phyloP scores from a whole-genome alignment of 2,888 invertebrate species.

The Diarsia rubi region DNA sequence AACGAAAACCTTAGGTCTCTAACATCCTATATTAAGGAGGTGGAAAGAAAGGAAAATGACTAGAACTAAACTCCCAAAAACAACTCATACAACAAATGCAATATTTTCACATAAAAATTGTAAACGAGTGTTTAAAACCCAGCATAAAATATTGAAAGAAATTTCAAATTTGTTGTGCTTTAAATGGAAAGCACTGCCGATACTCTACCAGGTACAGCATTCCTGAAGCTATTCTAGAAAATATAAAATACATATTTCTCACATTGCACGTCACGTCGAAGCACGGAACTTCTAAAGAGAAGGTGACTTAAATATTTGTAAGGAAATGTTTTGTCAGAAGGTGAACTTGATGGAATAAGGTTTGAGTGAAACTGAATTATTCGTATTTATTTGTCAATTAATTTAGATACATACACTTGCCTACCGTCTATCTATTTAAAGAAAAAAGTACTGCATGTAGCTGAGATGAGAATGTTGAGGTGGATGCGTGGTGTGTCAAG shows the following conservation, averaged over 20 bases:
- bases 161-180: constrained; percentile 46
- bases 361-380: too few relatives aligned
- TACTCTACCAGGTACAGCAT: constrained; percentile 23
- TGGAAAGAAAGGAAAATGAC: background rate
- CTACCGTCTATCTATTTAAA: too few relatives aligned
- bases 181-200: constrained; percentile 32
- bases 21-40: background rate
- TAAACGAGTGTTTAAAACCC: constrained; percentile 8
- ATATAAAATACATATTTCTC: constrained; percentile 35
- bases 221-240: constrained; percentile 21
- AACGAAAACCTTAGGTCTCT: background rate
- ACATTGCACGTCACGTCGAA: constrained; percentile 4
- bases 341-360: background rate
- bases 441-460: too few relatives aligned
- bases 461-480: too few relatives aligned
- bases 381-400: too few relatives aligned
- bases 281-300: constrained; percentile 22
- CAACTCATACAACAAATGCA: background rate
- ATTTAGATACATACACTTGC: too few relatives aligned
- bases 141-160: constrained; percentile 43
- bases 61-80: background rate
- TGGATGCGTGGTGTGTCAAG: too few relatives aligned
- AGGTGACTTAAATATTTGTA: constrained; percentile 21
- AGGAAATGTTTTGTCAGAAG: constrained; percentile 1
- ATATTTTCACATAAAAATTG: constrained; percentile 14